These are phyloP conservation scores for Chloroceryle amazona DNA, from an alignment of 2,797 vertebrate species.

Conservation along the genomic window DNA sequence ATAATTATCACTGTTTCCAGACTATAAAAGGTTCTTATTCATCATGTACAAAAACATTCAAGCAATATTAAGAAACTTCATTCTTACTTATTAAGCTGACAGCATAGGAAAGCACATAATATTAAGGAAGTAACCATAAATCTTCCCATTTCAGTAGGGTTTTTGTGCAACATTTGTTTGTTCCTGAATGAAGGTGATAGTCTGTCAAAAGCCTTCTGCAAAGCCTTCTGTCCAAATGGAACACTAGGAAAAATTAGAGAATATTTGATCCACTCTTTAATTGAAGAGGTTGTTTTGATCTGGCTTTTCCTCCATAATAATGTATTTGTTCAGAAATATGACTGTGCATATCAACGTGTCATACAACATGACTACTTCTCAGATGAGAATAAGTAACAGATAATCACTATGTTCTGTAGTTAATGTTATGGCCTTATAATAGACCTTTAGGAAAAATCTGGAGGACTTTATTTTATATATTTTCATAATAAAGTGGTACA, in stretches of 20 bases:
- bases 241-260: neutral
- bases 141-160: neutral
- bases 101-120: neutral
- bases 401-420: neutral
- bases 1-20: conserved; percentile 55
- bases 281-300: neutral
- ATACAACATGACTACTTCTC: neutral
- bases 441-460: neutral
- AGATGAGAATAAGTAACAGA: neutral
- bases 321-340: neutral
- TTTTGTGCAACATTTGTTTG: neutral
- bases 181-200: neutral
- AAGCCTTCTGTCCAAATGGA: neutral
- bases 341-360: neutral
- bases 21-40: conserved; percentile 45
- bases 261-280: neutral
- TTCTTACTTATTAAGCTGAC: neutral
- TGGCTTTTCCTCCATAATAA: neutral
- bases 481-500: neutral
- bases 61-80: conserved; percentile 11
- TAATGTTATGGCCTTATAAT: neutral
- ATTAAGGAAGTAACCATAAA: neutral
- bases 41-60: conserved; percentile 42
- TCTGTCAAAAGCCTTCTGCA: too few species aligned
- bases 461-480: neutral